These are phyloP conservation scores for Tamandua tetradactyla DNA, from an alignment of 2,797 vertebrate genomes.

Conservation along the genomic window DNA sequence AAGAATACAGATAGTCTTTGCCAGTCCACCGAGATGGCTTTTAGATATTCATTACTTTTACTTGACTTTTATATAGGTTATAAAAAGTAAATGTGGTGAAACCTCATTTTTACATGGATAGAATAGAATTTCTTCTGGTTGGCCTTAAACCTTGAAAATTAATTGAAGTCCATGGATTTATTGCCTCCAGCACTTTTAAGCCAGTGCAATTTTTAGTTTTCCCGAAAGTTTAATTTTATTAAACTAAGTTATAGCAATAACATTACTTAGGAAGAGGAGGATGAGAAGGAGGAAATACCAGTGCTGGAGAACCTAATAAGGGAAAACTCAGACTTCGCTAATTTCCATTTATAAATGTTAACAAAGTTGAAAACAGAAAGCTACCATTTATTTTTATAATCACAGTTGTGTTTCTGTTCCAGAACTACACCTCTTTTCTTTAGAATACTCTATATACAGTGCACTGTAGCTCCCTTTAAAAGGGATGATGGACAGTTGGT, in stretches of 20 bases:
- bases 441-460: constrained; percentile 50
- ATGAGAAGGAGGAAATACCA: constrained; percentile 78
- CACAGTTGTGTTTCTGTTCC: constrained; percentile 54
- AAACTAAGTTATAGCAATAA: constrained; percentile 85
- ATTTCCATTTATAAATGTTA: constrained; percentile 82
- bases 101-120: constrained; percentile 87
- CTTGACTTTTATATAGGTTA: constrained; percentile 89
- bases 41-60: constrained; percentile 88
- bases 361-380: constrained; percentile 79
- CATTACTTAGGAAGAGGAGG: constrained; percentile 80
- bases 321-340: constrained; percentile 80
- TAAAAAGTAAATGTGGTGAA: constrained; percentile 90
- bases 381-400: constrained; percentile 69
- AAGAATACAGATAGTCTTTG: constrained; percentile 85
- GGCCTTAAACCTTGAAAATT: constrained; percentile 87
- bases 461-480: not conserved
- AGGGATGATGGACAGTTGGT: not conserved
- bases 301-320: constrained; percentile 81
- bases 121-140: constrained; percentile 87
- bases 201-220: constrained; percentile 86
- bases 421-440: constrained; percentile 60
- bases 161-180: constrained; percentile 87
- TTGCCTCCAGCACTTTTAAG: constrained; percentile 86
- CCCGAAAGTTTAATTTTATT: constrained; percentile 86
- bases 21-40: constrained; percentile 86